These are phyloP conservation scores for Diploscapter pachys DNA, from an alignment of 1,140 invertebrate genomes.

Conservation along the genomic window DNA sequence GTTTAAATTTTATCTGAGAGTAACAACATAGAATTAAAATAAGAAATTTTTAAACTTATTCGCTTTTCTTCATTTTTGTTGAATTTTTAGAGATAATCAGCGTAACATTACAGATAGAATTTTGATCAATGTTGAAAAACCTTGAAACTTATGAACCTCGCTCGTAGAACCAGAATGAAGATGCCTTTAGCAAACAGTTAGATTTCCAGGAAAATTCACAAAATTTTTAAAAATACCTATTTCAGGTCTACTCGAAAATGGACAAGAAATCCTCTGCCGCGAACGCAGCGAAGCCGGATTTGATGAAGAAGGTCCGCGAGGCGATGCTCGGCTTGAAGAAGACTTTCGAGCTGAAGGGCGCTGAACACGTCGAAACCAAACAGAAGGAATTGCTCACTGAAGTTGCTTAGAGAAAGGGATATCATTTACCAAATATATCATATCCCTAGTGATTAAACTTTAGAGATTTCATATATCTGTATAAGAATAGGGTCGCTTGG, in stretches of 20 bases:
- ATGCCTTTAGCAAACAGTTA: no score
- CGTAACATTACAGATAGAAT: no score
- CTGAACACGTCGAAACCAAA: conserved; percentile 29
- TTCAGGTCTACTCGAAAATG: conserved; percentile 34
- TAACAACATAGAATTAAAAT: not conserved
- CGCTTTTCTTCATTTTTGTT: not conserved
- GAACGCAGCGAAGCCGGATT: conserved; percentile 32
- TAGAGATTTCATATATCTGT: no score
- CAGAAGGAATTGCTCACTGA: conserved; percentile 37
- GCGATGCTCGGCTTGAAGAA: conserved; percentile 35
- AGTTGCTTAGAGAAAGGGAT: conserved; percentile 28
- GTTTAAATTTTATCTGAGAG: not conserved
- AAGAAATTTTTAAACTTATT: not conserved
- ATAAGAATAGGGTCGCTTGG: no score
- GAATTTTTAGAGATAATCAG: not conserved
- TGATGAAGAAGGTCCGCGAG: conserved; percentile 27
- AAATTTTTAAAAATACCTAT: conserved; percentile 5
- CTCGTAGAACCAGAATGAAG: no score
- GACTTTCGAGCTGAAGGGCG: conserved; percentile 30
- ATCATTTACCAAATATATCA: no score
- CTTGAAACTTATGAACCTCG: no score
- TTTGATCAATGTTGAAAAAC: no score
- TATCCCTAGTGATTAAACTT: no score
- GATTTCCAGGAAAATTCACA: not conserved
- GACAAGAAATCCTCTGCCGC: conserved; percentile 31